Evolutionary conservation across 2,797 vertebrate genomes (phyloP).

Genomic region (Sphaeramia orbicularis): DNA sequence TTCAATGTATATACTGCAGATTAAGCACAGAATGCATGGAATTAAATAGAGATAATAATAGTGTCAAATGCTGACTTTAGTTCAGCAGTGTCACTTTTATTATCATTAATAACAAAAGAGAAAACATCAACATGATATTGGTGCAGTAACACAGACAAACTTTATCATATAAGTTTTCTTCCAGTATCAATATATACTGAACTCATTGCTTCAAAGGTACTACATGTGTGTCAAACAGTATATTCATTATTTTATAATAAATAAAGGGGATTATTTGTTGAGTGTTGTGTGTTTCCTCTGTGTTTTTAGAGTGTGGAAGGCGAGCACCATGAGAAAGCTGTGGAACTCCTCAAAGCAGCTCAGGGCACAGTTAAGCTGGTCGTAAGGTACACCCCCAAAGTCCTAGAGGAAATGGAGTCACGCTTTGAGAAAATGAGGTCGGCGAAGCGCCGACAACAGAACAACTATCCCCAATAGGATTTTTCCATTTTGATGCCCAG

Average conservation of each 20-base stretch:
- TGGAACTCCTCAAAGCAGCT: conserved; percentile 97
- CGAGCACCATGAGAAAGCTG: conserved; percentile 97
- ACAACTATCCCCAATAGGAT: conserved; percentile 89
- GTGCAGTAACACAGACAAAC: no score
- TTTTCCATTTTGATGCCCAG: conserved; percentile 60
- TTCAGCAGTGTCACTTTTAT: no score
- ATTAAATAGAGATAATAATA: no score
- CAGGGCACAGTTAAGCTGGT: conserved; percentile 98
- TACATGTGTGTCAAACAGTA: not conserved
- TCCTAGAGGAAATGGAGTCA: conserved; percentile 98
- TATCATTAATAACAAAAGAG: no score
- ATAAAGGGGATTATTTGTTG: no score
- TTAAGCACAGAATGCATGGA: no score
- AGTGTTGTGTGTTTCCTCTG: conserved; percentile 4
- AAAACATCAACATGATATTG: no score
- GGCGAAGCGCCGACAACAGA: conserved; percentile 97
- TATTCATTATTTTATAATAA: not conserved
- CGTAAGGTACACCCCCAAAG: conserved; percentile 97
- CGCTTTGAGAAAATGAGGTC: conserved; percentile 99
- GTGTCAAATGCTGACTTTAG: no score
- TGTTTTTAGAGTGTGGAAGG: conserved; percentile 93
- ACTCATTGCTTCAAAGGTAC: no score
- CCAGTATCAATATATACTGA: no score
- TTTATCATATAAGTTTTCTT: no score
- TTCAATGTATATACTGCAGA: no score